Conservation (phyloP, 2,113 vertebrate genomes). For the Mustela lutreola region DNA sequence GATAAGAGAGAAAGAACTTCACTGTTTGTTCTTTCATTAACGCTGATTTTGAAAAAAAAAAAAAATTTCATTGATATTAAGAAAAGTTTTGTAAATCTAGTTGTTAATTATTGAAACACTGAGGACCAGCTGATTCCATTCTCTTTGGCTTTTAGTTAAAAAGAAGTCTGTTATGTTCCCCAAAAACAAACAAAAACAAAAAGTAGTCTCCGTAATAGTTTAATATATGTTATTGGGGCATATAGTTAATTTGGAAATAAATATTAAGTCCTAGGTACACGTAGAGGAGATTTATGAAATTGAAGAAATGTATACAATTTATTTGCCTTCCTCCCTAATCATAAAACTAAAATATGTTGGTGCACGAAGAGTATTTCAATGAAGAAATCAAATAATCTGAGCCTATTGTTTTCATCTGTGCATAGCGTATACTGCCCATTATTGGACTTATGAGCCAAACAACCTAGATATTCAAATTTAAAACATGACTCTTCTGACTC, state of each 20-base stretch:
- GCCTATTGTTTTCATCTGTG: not conserved
- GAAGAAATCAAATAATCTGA: not conserved
- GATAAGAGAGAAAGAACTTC: not conserved
- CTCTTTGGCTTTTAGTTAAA: not conserved
- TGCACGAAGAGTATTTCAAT: constrained; percentile 30
- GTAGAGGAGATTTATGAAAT: not conserved
- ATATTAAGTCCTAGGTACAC: not conserved
- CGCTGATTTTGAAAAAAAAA: not conserved
- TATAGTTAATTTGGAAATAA: not conserved
- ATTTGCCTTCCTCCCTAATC: not conserved
- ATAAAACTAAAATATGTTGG: constrained; percentile 32
- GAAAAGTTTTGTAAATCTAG: not conserved
- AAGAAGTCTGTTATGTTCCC: not conserved
- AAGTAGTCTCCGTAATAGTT: not conserved
- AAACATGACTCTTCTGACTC: constrained; percentile 69
- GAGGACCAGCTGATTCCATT: not conserved
- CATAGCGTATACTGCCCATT: not conserved
- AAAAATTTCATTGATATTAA: not conserved
- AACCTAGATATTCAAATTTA: constrained; percentile 36
- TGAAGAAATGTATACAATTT: not conserved
- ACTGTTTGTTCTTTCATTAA: not conserved
- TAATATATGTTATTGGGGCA: not conserved
- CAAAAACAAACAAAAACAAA: not conserved
- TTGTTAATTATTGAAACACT: not conserved
- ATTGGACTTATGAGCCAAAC: constrained; percentile 62